Conservation (phyloP, 2,888 invertebrate species). For the Lissonota sp. region DNA sequence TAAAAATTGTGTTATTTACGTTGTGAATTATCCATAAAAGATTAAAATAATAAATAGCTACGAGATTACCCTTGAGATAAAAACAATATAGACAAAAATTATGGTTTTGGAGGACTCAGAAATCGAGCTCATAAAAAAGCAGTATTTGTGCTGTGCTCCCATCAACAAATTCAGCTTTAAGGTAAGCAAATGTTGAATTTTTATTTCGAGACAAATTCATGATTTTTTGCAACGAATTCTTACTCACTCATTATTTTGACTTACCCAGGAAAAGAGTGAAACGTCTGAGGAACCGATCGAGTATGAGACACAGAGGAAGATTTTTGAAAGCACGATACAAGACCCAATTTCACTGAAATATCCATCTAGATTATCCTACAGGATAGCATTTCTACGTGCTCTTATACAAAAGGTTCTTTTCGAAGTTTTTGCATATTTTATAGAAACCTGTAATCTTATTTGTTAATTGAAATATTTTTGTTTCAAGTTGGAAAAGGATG, state of each 20-base stretch:
- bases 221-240: not conserved
- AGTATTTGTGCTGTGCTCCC: constrained; percentile 77
- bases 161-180: constrained; percentile 71
- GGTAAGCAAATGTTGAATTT: constrained; percentile 65
- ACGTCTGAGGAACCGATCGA: constrained; percentile 46
- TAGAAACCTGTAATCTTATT: not conserved
- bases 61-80: not conserved
- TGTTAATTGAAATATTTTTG: not conserved
- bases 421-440: not conserved
- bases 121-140: constrained; percentile 68
- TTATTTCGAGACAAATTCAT: constrained; percentile 3
- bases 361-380: constrained; percentile 88
- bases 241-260: not conserved
- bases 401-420: constrained; percentile 55
- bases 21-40: not conserved
- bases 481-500: constrained; percentile 84
- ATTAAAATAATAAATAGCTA: not conserved
- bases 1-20: not conserved
- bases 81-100: not conserved
- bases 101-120: constrained; percentile 47
- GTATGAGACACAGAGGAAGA: constrained; percentile 84
- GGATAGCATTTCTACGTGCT: constrained; percentile 86
- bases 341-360: constrained; percentile 85
- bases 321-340: constrained; percentile 87
- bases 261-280: constrained; percentile 28